Base-by-base conservation (phyloP, 2,888 invertebrate species). In the Neoscelio sp. region DNA sequence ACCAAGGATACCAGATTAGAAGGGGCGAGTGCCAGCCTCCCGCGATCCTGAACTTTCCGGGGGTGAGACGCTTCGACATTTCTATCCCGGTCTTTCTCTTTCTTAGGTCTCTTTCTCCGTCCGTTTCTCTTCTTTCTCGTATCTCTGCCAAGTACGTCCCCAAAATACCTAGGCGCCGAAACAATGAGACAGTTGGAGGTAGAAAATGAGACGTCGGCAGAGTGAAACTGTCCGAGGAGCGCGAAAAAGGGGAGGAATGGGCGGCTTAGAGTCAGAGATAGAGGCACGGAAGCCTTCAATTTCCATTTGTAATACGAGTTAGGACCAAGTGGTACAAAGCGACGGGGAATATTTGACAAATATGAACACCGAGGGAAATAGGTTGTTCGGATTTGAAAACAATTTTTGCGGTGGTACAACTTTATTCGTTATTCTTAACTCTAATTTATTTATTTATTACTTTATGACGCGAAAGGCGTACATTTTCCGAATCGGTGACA, bases 1-100 rank as follows among this genome's bases (percentile, higher is more conserved):
- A 89, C 89, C 89, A 89, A 89, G 89, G 89, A 88, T 89, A 89
- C 90, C 86, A 86, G 89, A 90, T 90, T 90, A 89, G 88, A 89
- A 87, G 86, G 87, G 83, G 85, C 85, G 85, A 84, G 85, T 82
- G 85, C 86, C 84, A 82, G 85, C 84, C 83, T 83, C 81, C 82
- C 65, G 82, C 82, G 83, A 83, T 83, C 84, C 83, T 70, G 81
- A 71, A 82, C 82, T 83, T 82, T 42, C 42, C 12, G 40, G 8
- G 23, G 38, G 48, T 5, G 46, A 64, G 23, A 64, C 8, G 60
- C 18, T 62, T 62, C 46, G 23, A 62, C 54, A 38, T 54, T 54
- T 38, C 23, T 38, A 12, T 6, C 33, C 6, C n/a, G 33, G 23
- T 54, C 38, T 38, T n/a, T 4, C 10, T 35, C 15, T 35, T 13